These are phyloP conservation scores for Patagioenas fasciata DNA, from an alignment of 2,113 vertebrate genomes.

Conservation along the genomic window DNA sequence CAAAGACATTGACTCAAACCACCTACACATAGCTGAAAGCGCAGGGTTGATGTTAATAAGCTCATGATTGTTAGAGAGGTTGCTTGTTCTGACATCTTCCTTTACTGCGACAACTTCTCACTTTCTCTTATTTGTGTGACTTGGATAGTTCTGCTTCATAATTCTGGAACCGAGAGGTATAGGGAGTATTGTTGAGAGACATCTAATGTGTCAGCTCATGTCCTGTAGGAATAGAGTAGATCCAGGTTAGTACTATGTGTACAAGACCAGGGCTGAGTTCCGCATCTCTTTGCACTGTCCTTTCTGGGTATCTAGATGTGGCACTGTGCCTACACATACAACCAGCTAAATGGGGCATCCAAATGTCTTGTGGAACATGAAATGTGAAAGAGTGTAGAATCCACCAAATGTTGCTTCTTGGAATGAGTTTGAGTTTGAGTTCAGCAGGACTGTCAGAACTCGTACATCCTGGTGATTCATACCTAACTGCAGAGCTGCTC, in stretches of 20 bases:
- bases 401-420: neutral
- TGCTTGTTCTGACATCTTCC: neutral
- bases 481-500: neutral
- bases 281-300: neutral
- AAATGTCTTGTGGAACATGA: neutral
- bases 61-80: fast-evolving
- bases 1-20: neutral
- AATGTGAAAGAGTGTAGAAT: neutral
- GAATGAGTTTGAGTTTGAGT: neutral
- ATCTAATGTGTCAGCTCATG: neutral
- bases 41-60: neutral
- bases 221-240: neutral
- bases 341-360: neutral
- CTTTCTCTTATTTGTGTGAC: neutral
- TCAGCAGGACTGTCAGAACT: neutral
- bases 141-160: neutral
- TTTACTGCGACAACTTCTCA: neutral
- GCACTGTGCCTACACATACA: neutral
- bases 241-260: neutral
- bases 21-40: neutral
- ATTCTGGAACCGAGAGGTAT: neutral
- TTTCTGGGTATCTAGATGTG: neutral
- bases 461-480: neutral
- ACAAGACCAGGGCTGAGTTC: neutral
- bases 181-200: neutral